These are phyloP conservation scores for Lithophane leautieri DNA, from an alignment of 2,888 invertebrate species.

Conservation along the genomic window DNA sequence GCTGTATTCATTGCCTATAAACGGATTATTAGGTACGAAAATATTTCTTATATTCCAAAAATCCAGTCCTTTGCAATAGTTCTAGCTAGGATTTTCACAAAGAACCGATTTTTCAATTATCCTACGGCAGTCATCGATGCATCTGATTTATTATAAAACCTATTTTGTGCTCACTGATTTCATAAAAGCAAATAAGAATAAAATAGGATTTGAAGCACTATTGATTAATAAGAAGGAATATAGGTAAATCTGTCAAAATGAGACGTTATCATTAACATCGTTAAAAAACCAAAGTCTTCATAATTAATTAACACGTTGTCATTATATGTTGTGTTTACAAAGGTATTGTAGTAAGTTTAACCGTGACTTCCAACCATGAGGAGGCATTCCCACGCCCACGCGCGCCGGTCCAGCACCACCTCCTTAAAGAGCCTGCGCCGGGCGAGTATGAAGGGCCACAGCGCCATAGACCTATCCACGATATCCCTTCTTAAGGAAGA, in stretches of 20 bases:
- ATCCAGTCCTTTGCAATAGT: too few species aligned
- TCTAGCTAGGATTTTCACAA: not conserved
- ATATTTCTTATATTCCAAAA: too few species aligned
- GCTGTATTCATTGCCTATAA: too few species aligned
- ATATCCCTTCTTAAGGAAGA: conserved; percentile 83
- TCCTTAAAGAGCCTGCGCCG: conserved; percentile 69
- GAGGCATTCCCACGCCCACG: not conserved
- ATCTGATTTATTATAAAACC: not conserved
- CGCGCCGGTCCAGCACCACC: conserved; percentile 68
- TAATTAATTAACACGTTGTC: not conserved
- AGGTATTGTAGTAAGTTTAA: not conserved
- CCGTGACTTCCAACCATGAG: conserved; percentile 5
- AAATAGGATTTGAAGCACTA: not conserved
- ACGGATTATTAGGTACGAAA: too few species aligned
- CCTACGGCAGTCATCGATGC: not conserved
- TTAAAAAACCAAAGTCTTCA: not conserved
- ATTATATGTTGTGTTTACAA: not conserved
- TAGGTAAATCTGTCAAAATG: conserved; percentile 35
- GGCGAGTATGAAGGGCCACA: conserved; percentile 65
- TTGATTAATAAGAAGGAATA: not conserved
- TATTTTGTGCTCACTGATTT: not conserved
- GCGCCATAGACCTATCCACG: conserved; percentile 68
- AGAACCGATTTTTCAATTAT: too few species aligned
- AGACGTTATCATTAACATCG: conserved; percentile 10
- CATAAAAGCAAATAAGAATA: not conserved